Evolutionary conservation across 2,113 vertebrate genomes (phyloP), one percentile per base, ranked within the genome.

Genomic region (Calypte anna): DNA sequence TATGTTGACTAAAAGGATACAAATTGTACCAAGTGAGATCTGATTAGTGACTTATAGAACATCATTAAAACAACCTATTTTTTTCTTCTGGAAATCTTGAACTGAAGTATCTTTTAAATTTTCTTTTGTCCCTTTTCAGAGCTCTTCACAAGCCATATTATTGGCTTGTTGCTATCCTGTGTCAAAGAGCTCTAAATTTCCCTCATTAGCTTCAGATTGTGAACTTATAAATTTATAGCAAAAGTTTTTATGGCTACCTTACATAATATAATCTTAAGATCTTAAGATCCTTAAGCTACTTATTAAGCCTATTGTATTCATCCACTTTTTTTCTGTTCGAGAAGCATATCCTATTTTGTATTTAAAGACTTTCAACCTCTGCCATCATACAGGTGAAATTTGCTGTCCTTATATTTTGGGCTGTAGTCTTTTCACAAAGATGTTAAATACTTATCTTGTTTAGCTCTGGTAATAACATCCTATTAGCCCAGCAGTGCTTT

Each of bases 331-430:
- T 53, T 43, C 67, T 76, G 12, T 76, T 12, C 25, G 43, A 74
- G 44, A 83, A 90, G 21, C 17, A 38, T 86, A 7, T 83, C 20
- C 8, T 88, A 7, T 44, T 84, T 86, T 58, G 20, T 91, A 66
- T 91, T 95, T 88, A 43, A 58, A 66, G 75, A 74, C 43, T 86
- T 93, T 68, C 59, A 90, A 18, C 27, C 74, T 93, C 90, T 74
- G 22, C 77, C 57, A 57, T 88, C 62, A 48, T 53, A 83, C 5
- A 86, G 58, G 63, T 81, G 14, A 74, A 67, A 88, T 61, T 59
- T 74, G 30, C 51, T 74, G 14, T 54, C 68, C 38, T 66, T 83
- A n/a, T 7, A 59, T 79, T 93, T 70, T 86, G 44, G 78, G 12
- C 28, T 21, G 7, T 75, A 77, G 25, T 43, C 51, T 63, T 93